Evolutionary conservation across 1,140 invertebrate genomes (phyloP), one percentile per base, ranked within the genome.

Genomic region (Philaenus spumarius): DNA sequence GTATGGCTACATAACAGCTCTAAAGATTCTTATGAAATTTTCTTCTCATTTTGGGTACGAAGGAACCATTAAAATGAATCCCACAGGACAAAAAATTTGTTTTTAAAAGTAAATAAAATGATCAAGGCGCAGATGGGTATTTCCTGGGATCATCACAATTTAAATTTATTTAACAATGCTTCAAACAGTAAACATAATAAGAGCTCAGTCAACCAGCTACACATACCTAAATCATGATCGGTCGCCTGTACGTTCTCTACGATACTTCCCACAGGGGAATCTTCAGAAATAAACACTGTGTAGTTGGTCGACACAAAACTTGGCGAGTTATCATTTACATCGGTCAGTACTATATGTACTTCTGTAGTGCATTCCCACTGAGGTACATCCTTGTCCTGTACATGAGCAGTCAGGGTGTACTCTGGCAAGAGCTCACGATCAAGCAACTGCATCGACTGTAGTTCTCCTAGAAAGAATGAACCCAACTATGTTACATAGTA

Each of bases 241-340:
- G 83, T 87, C 0, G 93, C 89, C 69, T 89, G 83, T 14, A 93
- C 82, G 75, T 90, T 90, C 0, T 85, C 86, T 1, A 93, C 84
- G n/a, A 92, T 72, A 2, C 87, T 90, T 4, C 87, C 87, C 15
- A 88, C 71, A 68, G 89, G 84, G 0, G 89, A 86, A 71, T 95
- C 89, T 75, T 97, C 92, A 1, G 86, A 82, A 40, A 97, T 76
- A 30, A 86, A 85, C 5, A 90, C 85, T 59, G 85, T 87, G 71
- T 93, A 95, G 12, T 83, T 77, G 2, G 80, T 73, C 70, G 88
- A 78, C 1, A 84, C 82, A 72, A 96, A 97, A 60, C 79, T 73
- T 1, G 93, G 93, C 6, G 83, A 74, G 74, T 95, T 94, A 66
- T 95, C 90, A 71, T 95, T 94, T 0, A 93, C 74, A 75, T 96